Conservation (phyloP, 92 coral and sea anemone species). For the Porites rus region DNA sequence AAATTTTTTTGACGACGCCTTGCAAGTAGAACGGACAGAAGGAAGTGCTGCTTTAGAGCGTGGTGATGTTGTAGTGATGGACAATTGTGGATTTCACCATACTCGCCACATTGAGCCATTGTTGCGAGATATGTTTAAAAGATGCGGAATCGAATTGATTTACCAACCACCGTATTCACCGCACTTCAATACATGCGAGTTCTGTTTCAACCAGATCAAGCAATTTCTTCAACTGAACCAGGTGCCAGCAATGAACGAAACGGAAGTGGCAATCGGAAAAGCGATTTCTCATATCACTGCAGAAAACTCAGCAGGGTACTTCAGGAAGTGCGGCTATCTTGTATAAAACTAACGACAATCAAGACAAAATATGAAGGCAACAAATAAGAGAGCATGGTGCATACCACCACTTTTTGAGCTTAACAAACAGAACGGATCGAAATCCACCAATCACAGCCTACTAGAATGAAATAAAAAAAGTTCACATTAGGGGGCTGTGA, state of each 20-base stretch:
- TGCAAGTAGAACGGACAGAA: slow-evolving; percentile 28
- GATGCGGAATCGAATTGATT: slow-evolving; percentile 48
- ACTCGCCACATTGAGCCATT: slow-evolving; percentile 61
- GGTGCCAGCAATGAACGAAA: slow-evolving; percentile 55
- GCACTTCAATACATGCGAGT: slow-evolving; percentile 56
- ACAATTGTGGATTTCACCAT: slow-evolving; percentile 81
- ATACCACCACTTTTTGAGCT: too few relatives aligned
- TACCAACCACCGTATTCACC: slow-evolving; percentile 82
- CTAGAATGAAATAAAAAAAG: too few relatives aligned
- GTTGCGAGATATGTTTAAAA: slow-evolving; percentile 48
- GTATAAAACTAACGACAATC: slow-evolving; percentile 26
- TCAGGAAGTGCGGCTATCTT: slow-evolving; percentile 58
- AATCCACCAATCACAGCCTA: too few relatives aligned
- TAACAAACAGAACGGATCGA: too few relatives aligned
- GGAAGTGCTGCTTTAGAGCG: slow-evolving; percentile 62
- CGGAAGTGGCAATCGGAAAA: slow-evolving; percentile 56
- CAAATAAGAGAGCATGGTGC: not conserved
- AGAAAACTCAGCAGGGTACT: slow-evolving; percentile 60
- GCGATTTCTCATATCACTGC: slow-evolving; percentile 51
- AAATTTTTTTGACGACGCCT: slow-evolving; percentile 59
- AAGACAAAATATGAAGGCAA: not conserved
- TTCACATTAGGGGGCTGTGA: too few relatives aligned
- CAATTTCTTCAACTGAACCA: slow-evolving; percentile 59
- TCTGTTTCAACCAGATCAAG: slow-evolving; percentile 65
- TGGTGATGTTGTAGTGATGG: slow-evolving; percentile 65